Evolutionary conservation across 1,140 invertebrate species (phyloP), one percentile per base, ranked within the genome.

Genomic region (Thalassaphorura encarpata): DNA sequence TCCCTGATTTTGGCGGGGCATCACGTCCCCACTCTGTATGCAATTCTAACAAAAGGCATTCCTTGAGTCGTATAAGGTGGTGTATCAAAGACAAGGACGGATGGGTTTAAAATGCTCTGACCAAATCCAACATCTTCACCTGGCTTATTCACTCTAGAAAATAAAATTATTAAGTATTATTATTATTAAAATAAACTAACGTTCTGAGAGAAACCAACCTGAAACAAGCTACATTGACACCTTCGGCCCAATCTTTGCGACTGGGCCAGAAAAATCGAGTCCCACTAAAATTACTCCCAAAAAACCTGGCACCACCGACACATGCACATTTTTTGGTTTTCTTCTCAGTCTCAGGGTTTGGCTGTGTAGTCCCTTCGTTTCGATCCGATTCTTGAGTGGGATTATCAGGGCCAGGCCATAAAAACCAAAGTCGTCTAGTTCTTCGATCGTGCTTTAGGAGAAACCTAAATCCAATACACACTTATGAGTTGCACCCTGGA

Each of bases 291-390:
- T 11, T 11, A 11, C 11, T 11, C 11, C 33, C 33, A 71, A 98
- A 98, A 73, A 99, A 99, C 16, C 76, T 75, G 69, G 90, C 97
- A 0, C 92, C 92, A 2, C 95, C 95, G 40, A 88, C 84, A 73
- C 96, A 99, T 0, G 92, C 94, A 72, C 96, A 98, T 62, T n/a
- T n/a, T n/a, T n/a, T n/a, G n/a, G n/a, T 84, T 86, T n/a, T 78
- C 77, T 6, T 75, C 66, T n/a, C 70, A 66, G 29, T 52, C 4
- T 13, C 13, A n/a, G n/a, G n/a, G n/a, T n/a, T 55, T 48, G 2
- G 41, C 19, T 26, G 13, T 26, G 16, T 23, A 23, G 26, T 18
- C 6, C 2, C 42, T 31, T 54, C 8, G 18, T 18, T 45, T n/a
- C 55, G 26, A 29, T 74, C 6, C 76, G 74, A 51, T 66, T 72